Conservation (phyloP, 2,888 invertebrate genomes). For the Hypsopygia costalis region DNA sequence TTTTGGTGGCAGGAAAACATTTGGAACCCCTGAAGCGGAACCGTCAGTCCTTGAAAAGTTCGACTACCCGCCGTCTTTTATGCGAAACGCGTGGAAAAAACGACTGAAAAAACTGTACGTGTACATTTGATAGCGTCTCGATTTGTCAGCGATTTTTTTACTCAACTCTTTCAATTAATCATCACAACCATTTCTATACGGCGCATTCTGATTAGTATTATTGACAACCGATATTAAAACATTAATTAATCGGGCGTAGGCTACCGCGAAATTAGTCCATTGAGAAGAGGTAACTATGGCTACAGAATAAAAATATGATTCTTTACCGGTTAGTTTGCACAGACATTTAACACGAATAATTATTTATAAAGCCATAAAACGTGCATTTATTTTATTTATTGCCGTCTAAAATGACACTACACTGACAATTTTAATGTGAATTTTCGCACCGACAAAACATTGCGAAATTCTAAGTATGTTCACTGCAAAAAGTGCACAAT, state of each 20-base stretch:
- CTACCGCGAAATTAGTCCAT: slow-evolving; percentile 24
- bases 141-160: slow-evolving; percentile 70
- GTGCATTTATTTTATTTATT: slow-evolving; percentile 58
- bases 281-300: too few relatives aligned
- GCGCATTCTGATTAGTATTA: slow-evolving; percentile 44
- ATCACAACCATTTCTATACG: slow-evolving; percentile 41
- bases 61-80: slow-evolving; percentile 62
- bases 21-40: slow-evolving; percentile 60
- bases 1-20: slow-evolving; percentile 26
- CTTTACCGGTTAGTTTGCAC: slow-evolving; percentile 28
- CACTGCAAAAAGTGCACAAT: slow-evolving; percentile 73
- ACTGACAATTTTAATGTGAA: slow-evolving; percentile 60
- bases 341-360: slow-evolving; percentile 39
- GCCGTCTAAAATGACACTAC: slow-evolving; percentile 51
- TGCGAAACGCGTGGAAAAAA: slow-evolving; percentile 44
- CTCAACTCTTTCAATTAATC: slow-evolving; percentile 57
- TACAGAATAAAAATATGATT: too few relatives aligned
- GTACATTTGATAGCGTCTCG: slow-evolving; percentile 52
- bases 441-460: slow-evolving; percentile 55
- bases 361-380: slow-evolving; percentile 56
- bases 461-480: slow-evolving; percentile 51
- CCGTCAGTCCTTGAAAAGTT: slow-evolving; percentile 67
- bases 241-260: slow-evolving; percentile 36
- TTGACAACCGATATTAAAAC: slow-evolving; percentile 42
- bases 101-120: slow-evolving; percentile 44